Conservation (phyloP, 2,113 vertebrate genomes). For the Oryzias javanicus region DNA sequence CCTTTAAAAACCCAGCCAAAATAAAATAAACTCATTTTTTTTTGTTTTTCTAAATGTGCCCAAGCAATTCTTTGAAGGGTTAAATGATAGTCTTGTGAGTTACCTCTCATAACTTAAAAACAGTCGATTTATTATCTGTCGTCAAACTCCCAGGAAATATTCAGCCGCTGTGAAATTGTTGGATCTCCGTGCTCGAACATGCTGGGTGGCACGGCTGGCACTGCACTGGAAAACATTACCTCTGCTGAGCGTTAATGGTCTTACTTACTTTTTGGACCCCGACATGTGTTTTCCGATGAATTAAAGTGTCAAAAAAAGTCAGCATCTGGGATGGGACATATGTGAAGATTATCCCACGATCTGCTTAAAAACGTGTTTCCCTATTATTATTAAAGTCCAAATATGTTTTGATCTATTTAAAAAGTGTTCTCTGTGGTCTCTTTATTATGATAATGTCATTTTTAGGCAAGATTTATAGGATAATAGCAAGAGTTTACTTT, state of each 20-base stretch:
- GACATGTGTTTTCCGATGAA: conserved; percentile 78
- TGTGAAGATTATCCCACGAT: conserved; percentile 58
- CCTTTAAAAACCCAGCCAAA: too few relatives aligned
- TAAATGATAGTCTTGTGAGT: too few relatives aligned
- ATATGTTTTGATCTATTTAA: too few relatives aligned
- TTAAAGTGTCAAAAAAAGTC: conserved; percentile 75
- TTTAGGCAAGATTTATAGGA: too few relatives aligned
- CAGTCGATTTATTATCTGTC: conserved; percentile 21
- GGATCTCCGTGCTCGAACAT: conserved; percentile 46
- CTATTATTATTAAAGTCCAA: too few relatives aligned
- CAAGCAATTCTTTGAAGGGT: too few relatives aligned
- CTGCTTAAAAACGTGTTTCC: conserved; percentile 69
- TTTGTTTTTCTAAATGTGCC: too few relatives aligned
- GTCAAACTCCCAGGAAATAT: conserved; percentile 52
- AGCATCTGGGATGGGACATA: conserved; percentile 55
- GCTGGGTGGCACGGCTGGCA: conserved; percentile 71
- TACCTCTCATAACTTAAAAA: neutral
- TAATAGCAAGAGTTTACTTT: too few relatives aligned
- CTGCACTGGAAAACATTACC: conserved; percentile 62
- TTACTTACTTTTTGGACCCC: conserved; percentile 73
- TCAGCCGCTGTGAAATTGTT: conserved; percentile 52
- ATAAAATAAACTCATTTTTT: too few relatives aligned
- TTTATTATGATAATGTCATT: too few relatives aligned
- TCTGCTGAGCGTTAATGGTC: conserved; percentile 75
- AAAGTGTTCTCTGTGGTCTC: too few relatives aligned